These are phyloP conservation scores for Mesorhabditis belari DNA, from an alignment of 2,888 invertebrate species.

Conservation along the genomic window DNA sequence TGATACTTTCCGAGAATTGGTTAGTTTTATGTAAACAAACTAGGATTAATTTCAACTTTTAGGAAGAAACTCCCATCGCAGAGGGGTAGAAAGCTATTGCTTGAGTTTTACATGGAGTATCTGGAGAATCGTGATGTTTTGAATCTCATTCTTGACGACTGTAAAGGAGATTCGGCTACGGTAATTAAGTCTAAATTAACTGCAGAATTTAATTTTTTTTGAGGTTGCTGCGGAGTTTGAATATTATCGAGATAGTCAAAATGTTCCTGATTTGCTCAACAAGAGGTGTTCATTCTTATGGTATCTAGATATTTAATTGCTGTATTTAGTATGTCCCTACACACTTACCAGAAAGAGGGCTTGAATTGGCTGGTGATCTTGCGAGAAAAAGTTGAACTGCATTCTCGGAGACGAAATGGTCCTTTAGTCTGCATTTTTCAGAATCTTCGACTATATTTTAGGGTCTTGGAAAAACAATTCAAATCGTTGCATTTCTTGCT, in stretches of 20 bases:
- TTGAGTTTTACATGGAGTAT: conserved; percentile 37
- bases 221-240: conserved; percentile 5
- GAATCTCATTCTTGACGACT: conserved; percentile 39
- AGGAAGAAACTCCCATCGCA: not conserved
- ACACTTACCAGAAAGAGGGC: conserved; percentile 39
- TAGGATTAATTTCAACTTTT: too few species aligned
- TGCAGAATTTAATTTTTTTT: conserved; percentile 15
- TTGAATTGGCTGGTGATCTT: conserved; percentile 46
- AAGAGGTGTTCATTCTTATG: too few species aligned
- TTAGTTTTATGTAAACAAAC: not conserved
- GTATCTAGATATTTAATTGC: too few species aligned
- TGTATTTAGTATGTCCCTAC: conserved; percentile 22
- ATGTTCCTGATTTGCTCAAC: not conserved
- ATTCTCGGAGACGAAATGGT: conserved; percentile 94
- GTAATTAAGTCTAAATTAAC: not conserved
- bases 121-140: conserved; percentile 38
- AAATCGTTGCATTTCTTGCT: conserved; percentile 83
- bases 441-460: conserved; percentile 7
- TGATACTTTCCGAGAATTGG: conserved; percentile 13
- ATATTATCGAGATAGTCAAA: not conserved
- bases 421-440: not conserved
- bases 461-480: conserved; percentile 84
- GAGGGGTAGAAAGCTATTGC: conserved; percentile 6
- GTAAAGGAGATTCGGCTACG: conserved; percentile 14
- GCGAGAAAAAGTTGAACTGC: conserved; percentile 66